These are phyloP conservation scores for Drosophila stalkeri DNA, from an alignment of 2,888 invertebrate species.

Conservation along the genomic window DNA sequence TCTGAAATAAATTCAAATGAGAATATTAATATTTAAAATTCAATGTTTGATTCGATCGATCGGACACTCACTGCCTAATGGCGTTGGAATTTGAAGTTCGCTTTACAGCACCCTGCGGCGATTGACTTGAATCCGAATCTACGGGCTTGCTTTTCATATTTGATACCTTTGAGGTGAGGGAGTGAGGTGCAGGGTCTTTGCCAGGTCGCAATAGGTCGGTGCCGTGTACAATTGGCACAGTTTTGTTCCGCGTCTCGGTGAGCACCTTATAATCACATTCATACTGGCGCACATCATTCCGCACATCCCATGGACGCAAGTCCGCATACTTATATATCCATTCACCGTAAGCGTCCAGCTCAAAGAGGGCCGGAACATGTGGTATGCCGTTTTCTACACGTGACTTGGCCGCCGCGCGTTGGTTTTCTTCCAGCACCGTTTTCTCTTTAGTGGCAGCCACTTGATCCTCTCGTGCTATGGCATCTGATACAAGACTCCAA, in stretches of 20 bases:
- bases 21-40: background rate
- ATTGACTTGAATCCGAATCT: slow-evolving; percentile 86
- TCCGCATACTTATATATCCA: slow-evolving; percentile 93
- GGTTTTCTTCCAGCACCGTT: slow-evolving; percentile 94
- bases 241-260: slow-evolving; percentile 91
- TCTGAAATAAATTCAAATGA: slow-evolving; percentile 68
- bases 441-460: slow-evolving; percentile 96
- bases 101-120: slow-evolving; percentile 78
- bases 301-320: slow-evolving; percentile 94
- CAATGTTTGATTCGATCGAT: background rate
- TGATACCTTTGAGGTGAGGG: slow-evolving; percentile 4
- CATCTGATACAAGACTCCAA: slow-evolving; percentile 94
- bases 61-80: slow-evolving; percentile 65
- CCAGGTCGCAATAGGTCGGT: slow-evolving; percentile 37
- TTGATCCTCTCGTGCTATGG: slow-evolving; percentile 93
- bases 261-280: slow-evolving; percentile 92
- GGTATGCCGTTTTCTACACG: slow-evolving; percentile 88
- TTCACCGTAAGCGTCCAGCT: slow-evolving; percentile 86
- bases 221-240: slow-evolving; percentile 86
- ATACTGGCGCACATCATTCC: slow-evolving; percentile 94
- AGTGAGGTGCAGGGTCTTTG: slow-evolving; percentile 22
- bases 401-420: slow-evolving; percentile 90
- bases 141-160: slow-evolving; percentile 65
- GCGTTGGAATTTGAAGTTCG: slow-evolving; percentile 54
- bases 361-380: slow-evolving; percentile 92